Conservation (phyloP, 2,113 vertebrate species). For the Eclectus roratus region DNA sequence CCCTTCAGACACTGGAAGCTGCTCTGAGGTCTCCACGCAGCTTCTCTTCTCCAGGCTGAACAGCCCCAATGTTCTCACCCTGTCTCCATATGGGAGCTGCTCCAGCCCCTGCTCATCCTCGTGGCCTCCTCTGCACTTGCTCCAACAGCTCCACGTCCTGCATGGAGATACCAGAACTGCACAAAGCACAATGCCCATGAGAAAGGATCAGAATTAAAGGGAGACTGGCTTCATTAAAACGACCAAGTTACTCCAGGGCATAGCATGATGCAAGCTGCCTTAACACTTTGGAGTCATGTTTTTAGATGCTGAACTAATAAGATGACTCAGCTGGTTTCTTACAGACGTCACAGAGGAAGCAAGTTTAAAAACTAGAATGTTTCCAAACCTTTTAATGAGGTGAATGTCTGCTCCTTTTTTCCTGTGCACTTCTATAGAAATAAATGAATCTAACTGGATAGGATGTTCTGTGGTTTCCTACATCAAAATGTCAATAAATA, state of each 20-base stretch:
- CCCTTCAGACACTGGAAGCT: background rate
- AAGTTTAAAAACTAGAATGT: background rate
- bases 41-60: background rate
- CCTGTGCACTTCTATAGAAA: slow-evolving; percentile 25
- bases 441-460: slow-evolving; percentile 58
- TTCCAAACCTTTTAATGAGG: slow-evolving; percentile 44
- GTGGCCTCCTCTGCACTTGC: background rate
- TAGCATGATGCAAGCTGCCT: background rate
- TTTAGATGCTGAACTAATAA: background rate
- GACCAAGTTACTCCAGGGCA: background rate
- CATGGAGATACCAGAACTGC: background rate
- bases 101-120: background rate
- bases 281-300: background rate
- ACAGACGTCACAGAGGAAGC: slow-evolving; percentile 22
- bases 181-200: background rate
- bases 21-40: background rate
- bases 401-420: background rate
- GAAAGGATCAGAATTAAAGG: background rate
- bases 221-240: background rate
- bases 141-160: background rate
- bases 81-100: background rate
- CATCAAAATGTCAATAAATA: slow-evolving; percentile 66
- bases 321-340: slow-evolving; percentile 15
- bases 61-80: background rate
- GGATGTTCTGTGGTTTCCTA: slow-evolving; percentile 45